Evolutionary conservation across 2,113 vertebrate genomes (phyloP).

Genomic region (Plectropomus leopardus): DNA sequence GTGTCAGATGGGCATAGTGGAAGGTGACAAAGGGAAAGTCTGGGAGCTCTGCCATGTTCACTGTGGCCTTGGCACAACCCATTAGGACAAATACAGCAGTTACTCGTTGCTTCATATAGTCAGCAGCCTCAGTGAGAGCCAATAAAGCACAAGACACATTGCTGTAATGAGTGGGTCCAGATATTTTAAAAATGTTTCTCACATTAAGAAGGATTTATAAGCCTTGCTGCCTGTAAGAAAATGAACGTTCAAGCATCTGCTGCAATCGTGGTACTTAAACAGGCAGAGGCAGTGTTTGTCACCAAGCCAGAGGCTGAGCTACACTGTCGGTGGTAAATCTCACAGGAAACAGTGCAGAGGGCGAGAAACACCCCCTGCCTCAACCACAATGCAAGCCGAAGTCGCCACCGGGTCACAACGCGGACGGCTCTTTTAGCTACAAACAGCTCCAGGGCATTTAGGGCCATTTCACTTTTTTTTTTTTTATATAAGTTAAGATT

Average conservation of each 20-base stretch:
- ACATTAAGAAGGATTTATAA: constrained; percentile 24
- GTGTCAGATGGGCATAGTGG: constrained; percentile 32
- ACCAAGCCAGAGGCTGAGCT: constrained; percentile 18
- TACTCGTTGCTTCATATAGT: constrained; percentile 27
- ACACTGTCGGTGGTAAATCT: constrained; percentile 32
- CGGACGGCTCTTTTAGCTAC: constrained; percentile 2
- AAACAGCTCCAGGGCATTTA: constrained; percentile 9
- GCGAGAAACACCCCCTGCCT: constrained; percentile 15
- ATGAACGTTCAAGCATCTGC: constrained; percentile 25
- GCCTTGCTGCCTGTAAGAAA: neutral
- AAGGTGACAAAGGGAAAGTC: constrained; percentile 44
- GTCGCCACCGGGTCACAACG: constrained; percentile 17
- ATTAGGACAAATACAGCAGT: constrained; percentile 40
- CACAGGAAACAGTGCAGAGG: constrained; percentile 1
- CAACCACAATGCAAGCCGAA: neutral
- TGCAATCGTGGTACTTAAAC: constrained; percentile 43
- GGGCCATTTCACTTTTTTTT: constrained; percentile 17
- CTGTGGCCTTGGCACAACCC: constrained; percentile 43
- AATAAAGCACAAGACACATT: constrained; percentile 9
- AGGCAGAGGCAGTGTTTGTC: constrained; percentile 45
- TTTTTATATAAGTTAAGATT: constrained; percentile 44
- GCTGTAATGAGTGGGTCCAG: neutral
- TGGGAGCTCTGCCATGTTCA: constrained; percentile 61
- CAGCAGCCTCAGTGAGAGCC: constrained; percentile 25
- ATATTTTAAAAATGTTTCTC: constrained; percentile 14